phyloP scores from a whole-genome alignment of 2,113 vertebrate species.

The Arizona elegans region DNA sequence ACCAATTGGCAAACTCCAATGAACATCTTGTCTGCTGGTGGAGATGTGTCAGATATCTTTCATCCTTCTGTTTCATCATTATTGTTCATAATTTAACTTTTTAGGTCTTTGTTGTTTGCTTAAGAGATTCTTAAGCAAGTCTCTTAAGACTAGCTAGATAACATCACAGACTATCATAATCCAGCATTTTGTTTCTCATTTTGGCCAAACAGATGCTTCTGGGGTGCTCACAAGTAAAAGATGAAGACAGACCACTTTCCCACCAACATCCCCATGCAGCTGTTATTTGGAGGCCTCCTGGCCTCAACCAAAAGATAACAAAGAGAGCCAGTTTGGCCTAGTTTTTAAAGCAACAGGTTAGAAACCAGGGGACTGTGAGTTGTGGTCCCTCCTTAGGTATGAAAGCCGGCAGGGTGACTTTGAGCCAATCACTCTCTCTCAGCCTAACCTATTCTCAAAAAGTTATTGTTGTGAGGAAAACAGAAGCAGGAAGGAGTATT shows the following conservation, averaged over 20 bases:
- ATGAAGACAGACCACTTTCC: background rate
- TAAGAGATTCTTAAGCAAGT: no score
- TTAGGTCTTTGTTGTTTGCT: background rate
- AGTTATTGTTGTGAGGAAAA: no score
- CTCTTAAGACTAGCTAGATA: background rate
- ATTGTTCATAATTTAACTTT: background rate
- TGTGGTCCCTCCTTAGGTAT: background rate
- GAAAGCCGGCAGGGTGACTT: background rate
- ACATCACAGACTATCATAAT: background rate
- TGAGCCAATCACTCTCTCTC: background rate
- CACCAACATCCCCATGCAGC: background rate
- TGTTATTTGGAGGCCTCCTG: background rate
- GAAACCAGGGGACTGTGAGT: background rate
- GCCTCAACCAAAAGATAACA: background rate
- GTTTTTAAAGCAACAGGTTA: background rate
- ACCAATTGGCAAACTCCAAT: background rate
- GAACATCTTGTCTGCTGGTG: background rate
- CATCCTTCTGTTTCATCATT: background rate
- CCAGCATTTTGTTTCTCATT: background rate
- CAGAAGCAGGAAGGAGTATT: background rate
- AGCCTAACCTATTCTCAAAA: background rate
- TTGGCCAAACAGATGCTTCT: background rate
- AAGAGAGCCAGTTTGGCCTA: background rate
- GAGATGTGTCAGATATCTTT: background rate
- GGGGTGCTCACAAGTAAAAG: background rate